Evolutionary conservation across 2,113 vertebrate genomes (phyloP).

Genomic region (Bucco capensis): DNA sequence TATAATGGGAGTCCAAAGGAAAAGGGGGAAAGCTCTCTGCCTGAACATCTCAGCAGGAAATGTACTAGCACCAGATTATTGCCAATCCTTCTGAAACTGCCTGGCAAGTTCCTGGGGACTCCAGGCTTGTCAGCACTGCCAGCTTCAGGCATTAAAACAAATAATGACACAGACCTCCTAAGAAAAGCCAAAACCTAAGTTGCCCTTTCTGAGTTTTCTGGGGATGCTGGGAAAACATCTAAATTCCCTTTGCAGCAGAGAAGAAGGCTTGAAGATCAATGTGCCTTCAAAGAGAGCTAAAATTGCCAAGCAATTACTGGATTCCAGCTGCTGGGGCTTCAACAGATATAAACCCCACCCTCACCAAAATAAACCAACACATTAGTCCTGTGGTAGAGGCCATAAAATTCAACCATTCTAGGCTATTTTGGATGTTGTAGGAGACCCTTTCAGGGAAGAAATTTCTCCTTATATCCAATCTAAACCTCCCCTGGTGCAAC

Average conservation of each 20-base stretch:
- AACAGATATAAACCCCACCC: background rate
- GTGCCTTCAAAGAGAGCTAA: background rate
- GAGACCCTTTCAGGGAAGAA: too few relatives aligned
- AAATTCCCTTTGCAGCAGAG: background rate
- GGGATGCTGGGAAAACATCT: background rate
- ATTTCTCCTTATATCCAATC: too few relatives aligned
- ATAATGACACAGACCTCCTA: background rate
- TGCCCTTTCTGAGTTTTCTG: background rate
- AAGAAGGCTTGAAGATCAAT: background rate
- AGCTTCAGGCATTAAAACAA: background rate
- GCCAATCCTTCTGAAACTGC: background rate
- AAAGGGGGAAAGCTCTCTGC: background rate
- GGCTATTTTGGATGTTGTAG: background rate
- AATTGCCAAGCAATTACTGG: background rate
- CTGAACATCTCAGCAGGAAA: background rate
- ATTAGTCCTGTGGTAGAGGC: background rate
- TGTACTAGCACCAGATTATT: background rate
- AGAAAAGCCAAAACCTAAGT: background rate
- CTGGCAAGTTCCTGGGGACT: background rate
- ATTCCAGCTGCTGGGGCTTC: background rate
- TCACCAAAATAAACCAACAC: background rate
- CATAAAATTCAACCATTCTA: background rate
- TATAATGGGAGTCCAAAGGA: background rate
- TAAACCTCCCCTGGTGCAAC: too few relatives aligned
- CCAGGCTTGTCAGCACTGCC: background rate